Evolutionary conservation across 2,113 vertebrate genomes (phyloP), one percentile per base, ranked within the genome.

Genomic region (Diglossa brunneiventris): DNA sequence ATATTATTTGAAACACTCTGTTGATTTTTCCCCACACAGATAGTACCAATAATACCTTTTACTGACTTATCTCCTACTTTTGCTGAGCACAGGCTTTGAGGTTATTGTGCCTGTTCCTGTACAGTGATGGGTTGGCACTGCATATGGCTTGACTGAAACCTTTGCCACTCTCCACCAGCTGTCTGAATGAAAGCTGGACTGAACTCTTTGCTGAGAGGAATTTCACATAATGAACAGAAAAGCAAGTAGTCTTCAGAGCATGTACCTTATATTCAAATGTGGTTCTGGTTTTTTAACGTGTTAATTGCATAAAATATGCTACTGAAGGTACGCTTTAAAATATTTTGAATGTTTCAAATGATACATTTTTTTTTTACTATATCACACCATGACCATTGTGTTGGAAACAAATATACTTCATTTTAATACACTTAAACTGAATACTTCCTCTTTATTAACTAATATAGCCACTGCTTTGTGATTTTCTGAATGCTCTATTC

Each of bases 31-130:
- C 26, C 7, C 37, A n/a, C 6, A 61, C 2, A 83, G 19, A 59
- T 49, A 69, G 28, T 11, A 63, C 23, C 69, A 59, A 82, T 69
- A 91, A 28, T 52, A 30, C 56, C 15, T 92, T 95, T 85, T 85
- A 70, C 58, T 89, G 58, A 76, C 44, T 94, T 89, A 92, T 49
- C 52, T 66, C 42, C 31, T 62, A 52, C 33, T 87, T 87, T 55
- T 62, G 64, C 75, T 94, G 58, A 94, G 59, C 7, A 30, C 16
- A 70, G 35, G 52, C 56, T 73, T 87, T 42, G 44, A 91, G 68
- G 86, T 63, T 63, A 73, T 70, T 81, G 47, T 67, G 7, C 6
- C 49, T 88, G 16, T 42, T 93, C 52, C 27, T 81, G 23, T 67
- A 41, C 11, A 69, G 13, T n/a, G 75, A 80, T 23, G 26, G 20